Conservation (phyloP, 2,888 invertebrate species). For the Elegia similella region DNA sequence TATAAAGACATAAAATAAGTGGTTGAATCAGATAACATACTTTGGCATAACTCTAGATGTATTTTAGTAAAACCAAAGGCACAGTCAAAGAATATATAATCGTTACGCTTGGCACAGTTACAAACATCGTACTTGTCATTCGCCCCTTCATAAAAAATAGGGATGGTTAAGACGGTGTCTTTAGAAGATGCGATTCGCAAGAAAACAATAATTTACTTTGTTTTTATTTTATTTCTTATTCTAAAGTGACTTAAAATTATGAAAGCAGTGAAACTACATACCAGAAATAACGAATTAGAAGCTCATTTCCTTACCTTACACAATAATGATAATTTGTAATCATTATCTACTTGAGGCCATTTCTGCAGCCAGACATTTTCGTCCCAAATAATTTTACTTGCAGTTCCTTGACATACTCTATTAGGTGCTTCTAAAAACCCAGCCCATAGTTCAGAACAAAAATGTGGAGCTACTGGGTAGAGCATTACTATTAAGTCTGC, state of each 20-base stretch:
- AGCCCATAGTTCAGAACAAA: constrained; percentile 94
- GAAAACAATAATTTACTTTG: too few species aligned
- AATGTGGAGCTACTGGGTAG: constrained; percentile 94
- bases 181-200: too few species aligned
- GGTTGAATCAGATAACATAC: too few species aligned
- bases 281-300: not conserved
- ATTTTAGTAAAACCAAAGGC: too few species aligned
- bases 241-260: not conserved
- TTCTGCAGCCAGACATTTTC: constrained; percentile 87
- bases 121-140: too few species aligned
- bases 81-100: too few species aligned
- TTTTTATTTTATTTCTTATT: not conserved
- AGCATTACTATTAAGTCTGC: constrained; percentile 91
- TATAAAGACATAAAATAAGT: constrained; percentile 34
- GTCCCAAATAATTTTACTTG: constrained; percentile 83
- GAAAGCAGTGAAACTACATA: too few species aligned
- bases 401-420: constrained; percentile 65
- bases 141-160: too few species aligned
- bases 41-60: too few species aligned
- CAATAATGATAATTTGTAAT: constrained; percentile 84
- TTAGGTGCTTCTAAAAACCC: constrained; percentile 86
- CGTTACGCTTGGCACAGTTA: too few species aligned
- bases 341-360: constrained; percentile 89
- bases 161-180: too few species aligned
- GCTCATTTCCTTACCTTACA: constrained; percentile 77